Base-by-base conservation (phyloP, 2,888 invertebrate species). In the Mesodorylaimus sp. region DNA sequence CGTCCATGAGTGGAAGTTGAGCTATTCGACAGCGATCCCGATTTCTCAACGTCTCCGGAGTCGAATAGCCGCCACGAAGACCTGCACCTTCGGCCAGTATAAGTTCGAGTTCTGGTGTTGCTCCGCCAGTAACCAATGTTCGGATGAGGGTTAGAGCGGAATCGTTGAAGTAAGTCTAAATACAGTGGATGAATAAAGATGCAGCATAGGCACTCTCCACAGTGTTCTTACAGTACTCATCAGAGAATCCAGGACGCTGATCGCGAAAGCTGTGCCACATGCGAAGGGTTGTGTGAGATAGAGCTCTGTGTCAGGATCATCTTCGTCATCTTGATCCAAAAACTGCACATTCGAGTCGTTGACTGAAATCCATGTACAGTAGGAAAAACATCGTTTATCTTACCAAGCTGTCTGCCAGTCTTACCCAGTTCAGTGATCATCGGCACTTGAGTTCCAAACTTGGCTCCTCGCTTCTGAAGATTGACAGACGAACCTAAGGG, bases 201-300 rank as follows among this genome's bases (percentile, higher is more conserved):
- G n/a, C n/a, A n/a, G n/a, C n/a, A n/a, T n/a, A n/a, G n/a, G n/a
- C n/a, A n/a, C n/a, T n/a, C n/a, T n/a, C n/a, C n/a, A n/a, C n/a
- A n/a, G n/a, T n/a, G n/a, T n/a, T n/a, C n/a, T n/a, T 71, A 93
- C 95, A 70, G 97, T 97, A 69, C 95, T 95, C 97, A 99, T 97
- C 60, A 99, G 80, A 50, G 95, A 97, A 75, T 97, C 97, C 62
- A 99, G 77, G 62, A 99, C 97, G 74, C 91, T 93, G 74, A 99
- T 97, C 64, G 97, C 97, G 73, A 99, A 99, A 63, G 97, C 97
- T 62, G 97, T 97, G 61, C 97, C 97, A 76, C 97, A 99, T 59
- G 97, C 97, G 73, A 99, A 99, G 55, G 97, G 97, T 75, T 99
- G 97, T 60, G 97, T 99, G 69, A 99, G 79, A 75, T 99, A 99